phyloP scores from a whole-genome alignment of 2,797 vertebrate species.

The Danionella dracula region DNA sequence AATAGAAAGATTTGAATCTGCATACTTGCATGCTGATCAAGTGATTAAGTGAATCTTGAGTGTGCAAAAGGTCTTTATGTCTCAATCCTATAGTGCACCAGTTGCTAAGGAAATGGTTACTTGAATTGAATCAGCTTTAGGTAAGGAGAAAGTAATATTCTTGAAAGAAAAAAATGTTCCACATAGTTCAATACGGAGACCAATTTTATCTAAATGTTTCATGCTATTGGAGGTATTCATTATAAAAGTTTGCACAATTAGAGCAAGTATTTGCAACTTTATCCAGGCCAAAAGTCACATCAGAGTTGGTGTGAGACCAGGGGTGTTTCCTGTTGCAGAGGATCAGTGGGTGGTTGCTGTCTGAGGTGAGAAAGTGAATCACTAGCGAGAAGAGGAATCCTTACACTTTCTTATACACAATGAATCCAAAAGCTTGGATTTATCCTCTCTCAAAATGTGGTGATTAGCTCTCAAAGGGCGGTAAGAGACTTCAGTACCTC shows the following conservation, averaged over 20 bases:
- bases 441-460: constrained; percentile 52
- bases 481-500: constrained; percentile 48
- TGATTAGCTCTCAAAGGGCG: constrained; percentile 52
- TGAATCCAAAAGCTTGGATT: constrained; percentile 61
- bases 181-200: too few species aligned
- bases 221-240: too few species aligned
- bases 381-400: neutral
- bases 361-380: constrained; percentile 9
- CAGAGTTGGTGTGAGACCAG: neutral
- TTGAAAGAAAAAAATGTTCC: too few species aligned
- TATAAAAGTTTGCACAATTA: neutral
- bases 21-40: too few species aligned
- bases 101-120: too few species aligned
- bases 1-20: too few species aligned
- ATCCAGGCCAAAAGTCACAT: neutral
- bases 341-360: constrained; percentile 1
- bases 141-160: too few species aligned
- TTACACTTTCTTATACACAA: constrained; percentile 53
- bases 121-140: too few species aligned
- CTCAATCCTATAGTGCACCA: too few species aligned
- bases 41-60: too few species aligned
- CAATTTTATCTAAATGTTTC: too few species aligned
- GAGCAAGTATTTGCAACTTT: neutral
- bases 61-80: too few species aligned
- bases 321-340: neutral